A percentile compares a stretch with the other conserved stretches of the same genome.
These are phyloP conservation scores for Aphodius sticticus DNA, from an alignment of 2,888 invertebrate genomes.

Conservation along the genomic window DNA sequence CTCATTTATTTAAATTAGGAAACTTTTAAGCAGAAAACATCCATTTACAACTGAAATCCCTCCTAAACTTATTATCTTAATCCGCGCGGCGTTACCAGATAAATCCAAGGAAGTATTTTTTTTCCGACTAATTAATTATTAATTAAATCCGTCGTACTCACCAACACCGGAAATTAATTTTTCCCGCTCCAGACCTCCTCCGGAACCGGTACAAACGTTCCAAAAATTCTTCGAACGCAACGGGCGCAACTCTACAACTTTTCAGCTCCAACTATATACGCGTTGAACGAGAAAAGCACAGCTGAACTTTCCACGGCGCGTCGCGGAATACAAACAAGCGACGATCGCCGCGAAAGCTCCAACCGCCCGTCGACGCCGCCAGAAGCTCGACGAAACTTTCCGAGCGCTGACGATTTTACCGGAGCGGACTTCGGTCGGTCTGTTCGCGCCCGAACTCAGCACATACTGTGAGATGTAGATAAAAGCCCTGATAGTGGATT, in stretches of 20 bases:
- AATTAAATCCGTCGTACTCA: neutral
- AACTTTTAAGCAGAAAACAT: too few species aligned
- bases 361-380: neutral
- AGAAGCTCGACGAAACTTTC: slow-evolving; percentile 27
- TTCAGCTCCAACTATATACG: neutral
- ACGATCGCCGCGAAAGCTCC: slow-evolving; percentile 23
- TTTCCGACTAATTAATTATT: neutral
- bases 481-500: neutral
- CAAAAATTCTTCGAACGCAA: neutral
- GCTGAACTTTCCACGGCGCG: slow-evolving; percentile 21
- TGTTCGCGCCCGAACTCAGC: neutral
- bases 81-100: too few species aligned
- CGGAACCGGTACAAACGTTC: neutral
- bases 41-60: too few species aligned
- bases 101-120: too few species aligned
- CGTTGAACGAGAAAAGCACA: slow-evolving; percentile 33
- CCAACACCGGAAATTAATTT: neutral
- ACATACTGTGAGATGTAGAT: neutral
- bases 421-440: neutral
- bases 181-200: neutral
- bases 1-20: too few species aligned
- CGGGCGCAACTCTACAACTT: slow-evolving; percentile 14
- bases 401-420: slow-evolving; percentile 27
- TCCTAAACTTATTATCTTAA: too few species aligned
- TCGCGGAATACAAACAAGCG: too few species aligned